Evolutionary conservation across 2,888 invertebrate species (phyloP), one percentile per base, ranked within the genome.

Genomic region (Lypha dubia): DNA sequence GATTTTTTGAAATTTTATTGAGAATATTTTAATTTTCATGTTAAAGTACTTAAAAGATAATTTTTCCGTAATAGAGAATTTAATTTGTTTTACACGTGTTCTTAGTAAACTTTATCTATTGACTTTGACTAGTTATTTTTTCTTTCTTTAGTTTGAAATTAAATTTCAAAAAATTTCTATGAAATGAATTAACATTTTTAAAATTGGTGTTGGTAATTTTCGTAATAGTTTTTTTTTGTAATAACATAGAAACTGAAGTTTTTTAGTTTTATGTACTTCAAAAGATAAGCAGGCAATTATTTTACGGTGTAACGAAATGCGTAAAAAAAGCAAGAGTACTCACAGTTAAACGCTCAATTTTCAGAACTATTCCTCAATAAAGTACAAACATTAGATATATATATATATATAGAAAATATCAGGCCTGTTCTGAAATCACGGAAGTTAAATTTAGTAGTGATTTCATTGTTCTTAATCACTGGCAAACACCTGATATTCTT

Each of bases 41-140:
- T 90, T 85, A 86, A 88, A 88, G 82, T 87, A 90, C 90, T 89
- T 88, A 87, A 90, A 86, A 63, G n/a, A 73, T 35, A n/a, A 67
- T 67, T 73, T 77, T 62, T n/a, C n/a, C 15, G n/a, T 35, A 22
- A n/a, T 46, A 1, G 32, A 1, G 32, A 53, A 58, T 11, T 13
- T 67, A 1, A n/a, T 44, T 46, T 65, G 5, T 8, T 58, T 58
- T 35, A 13, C 5, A 3, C 51, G 13, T 24, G 8, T 35, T 28
- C 13, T 71, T 28, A 8, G 15, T 32, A 38, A 44, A 41, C 58
- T 60, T 77, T 77, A 68, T 58, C 60, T 60, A 11, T n/a, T 46
- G 49, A 62, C 62, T 51, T 38, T 74, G 28, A 20, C n/a, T n/a
- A n/a, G n/a, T n/a, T n/a, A n/a, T n/a, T n/a, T n/a, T 70, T 38